A percentile compares a stretch with the other conserved stretches of the same genome.
phyloP scores from a whole-genome alignment of 2,113 vertebrate species.

The Cyprinodon variegatus region DNA sequence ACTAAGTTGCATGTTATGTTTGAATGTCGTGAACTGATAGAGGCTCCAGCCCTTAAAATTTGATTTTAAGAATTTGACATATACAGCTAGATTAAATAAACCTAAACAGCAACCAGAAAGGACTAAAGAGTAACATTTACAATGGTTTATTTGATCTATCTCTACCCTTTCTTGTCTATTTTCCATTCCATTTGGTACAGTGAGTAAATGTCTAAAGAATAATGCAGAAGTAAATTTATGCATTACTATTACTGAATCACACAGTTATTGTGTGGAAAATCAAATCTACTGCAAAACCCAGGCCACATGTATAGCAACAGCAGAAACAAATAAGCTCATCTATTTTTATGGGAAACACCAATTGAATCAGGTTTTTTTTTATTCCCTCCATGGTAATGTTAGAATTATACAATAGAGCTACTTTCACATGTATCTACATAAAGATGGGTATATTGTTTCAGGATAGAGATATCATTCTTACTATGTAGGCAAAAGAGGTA shows the following conservation, averaged over 20 bases:
- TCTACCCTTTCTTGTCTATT: slow-evolving; percentile 44
- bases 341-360: background rate
- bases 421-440: background rate
- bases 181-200: slow-evolving; percentile 47
- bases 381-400: background rate
- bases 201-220: slow-evolving; percentile 10
- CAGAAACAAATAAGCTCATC: background rate
- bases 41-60: slow-evolving; percentile 36
- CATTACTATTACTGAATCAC: slow-evolving; percentile 22
- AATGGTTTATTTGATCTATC: slow-evolving; percentile 37
- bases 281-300: slow-evolving; percentile 26
- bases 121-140: slow-evolving; percentile 60
- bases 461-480: no score
- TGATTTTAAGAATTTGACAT: slow-evolving; percentile 1
- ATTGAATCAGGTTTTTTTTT: background rate
- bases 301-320: slow-evolving; percentile 29
- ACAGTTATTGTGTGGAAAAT: slow-evolving; percentile 1
- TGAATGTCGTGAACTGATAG: slow-evolving; percentile 59
- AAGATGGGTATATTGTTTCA: background rate
- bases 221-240: slow-evolving; percentile 33
- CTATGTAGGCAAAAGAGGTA: no score
- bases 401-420: background rate
- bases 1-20: slow-evolving; percentile 63
- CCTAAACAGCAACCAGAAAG: slow-evolving; percentile 31
- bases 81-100: slow-evolving; percentile 22